Percentiles rank a stretch among this genome's conserved stretches.
These are phyloP conservation scores for Dynastes grantii DNA, from an alignment of 2,888 invertebrate species.

Conservation along the genomic window DNA sequence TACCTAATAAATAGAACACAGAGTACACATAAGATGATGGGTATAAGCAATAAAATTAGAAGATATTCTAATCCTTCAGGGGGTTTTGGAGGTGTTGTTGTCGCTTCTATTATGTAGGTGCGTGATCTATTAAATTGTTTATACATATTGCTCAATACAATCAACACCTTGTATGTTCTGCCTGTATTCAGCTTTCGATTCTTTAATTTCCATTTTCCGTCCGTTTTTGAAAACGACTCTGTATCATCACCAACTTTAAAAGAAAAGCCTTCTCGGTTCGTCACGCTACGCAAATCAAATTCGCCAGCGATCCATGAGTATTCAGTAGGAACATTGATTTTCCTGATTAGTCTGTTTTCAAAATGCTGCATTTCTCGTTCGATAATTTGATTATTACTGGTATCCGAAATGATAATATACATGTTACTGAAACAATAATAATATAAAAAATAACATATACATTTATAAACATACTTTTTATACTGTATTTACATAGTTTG, in stretches of 20 bases:
- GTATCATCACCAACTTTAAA: slow-evolving; percentile 45
- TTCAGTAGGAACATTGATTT: not conserved
- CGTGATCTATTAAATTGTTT: not conserved
- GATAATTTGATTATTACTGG: not conserved
- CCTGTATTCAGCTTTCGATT: slow-evolving; percentile 54
- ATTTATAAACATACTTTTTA: not conserved
- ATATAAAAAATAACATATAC: not conserved
- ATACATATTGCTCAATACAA: slow-evolving; percentile 31
- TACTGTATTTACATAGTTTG: not conserved
- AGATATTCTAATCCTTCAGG: slow-evolving; percentile 20
- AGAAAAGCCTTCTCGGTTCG: not conserved
- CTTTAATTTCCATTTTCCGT: slow-evolving; percentile 15
- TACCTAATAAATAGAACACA: no score
- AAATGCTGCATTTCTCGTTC: not conserved
- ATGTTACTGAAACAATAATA: slow-evolving; percentile 22
- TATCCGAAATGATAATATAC: slow-evolving; percentile 36
- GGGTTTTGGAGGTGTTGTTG: not conserved
- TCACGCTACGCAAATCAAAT: not conserved
- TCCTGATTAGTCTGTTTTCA: not conserved
- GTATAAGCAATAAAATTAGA: slow-evolving; percentile 52
- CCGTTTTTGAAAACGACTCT: slow-evolving; percentile 8
- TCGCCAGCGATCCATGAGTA: slow-evolving; percentile 49
- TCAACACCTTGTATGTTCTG: slow-evolving; percentile 21
- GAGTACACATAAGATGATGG: no score
- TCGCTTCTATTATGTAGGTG: not conserved